phyloP scores from a whole-genome alignment of 1,140 invertebrate genomes.

The Ditylenchus dipsaci region DNA sequence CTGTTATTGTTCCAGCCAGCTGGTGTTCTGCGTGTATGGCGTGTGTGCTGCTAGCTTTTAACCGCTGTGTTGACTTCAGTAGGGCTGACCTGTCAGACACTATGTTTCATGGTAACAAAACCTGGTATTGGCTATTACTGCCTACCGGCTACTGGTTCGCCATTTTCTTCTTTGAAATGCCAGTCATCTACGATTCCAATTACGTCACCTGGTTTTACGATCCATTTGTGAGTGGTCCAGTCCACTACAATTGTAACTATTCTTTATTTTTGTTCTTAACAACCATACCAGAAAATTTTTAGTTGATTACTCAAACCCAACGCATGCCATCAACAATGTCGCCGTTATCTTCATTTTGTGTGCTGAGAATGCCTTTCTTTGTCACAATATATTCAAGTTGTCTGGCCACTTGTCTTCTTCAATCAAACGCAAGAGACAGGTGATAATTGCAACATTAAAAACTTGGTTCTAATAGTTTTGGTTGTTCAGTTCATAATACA shows the following conservation, averaged over 20 bases:
- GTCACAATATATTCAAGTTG: not conserved
- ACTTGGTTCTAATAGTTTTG: not conserved
- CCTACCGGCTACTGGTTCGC: not conserved
- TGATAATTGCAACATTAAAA: not conserved
- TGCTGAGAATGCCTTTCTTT: constrained; percentile 1
- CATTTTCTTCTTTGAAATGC: constrained; percentile 16
- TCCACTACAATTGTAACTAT: no score
- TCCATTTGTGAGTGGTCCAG: constrained; percentile 9
- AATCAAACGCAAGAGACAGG: not conserved
- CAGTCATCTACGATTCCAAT: constrained; percentile 26
- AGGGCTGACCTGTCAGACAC: constrained; percentile 28
- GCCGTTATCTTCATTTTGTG: constrained; percentile 10
- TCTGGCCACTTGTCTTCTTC: not conserved
- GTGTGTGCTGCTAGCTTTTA: constrained; percentile 23
- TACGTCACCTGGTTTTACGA: constrained; percentile 26
- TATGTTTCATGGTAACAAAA: constrained; percentile 21
- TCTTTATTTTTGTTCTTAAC: no score
- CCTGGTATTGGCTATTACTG: constrained; percentile 21
- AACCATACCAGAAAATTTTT: not conserved
- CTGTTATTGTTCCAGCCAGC: no score
- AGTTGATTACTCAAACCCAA: not conserved
- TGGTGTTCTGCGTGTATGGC: constrained; percentile 30
- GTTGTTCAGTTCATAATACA: constrained; percentile 18
- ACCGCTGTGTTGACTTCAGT: constrained; percentile 21
- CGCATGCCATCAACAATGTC: constrained; percentile 20